Evolutionary conservation across 1,140 invertebrate genomes (phyloP).

Genomic region (Vollenhovia emeryi): DNA sequence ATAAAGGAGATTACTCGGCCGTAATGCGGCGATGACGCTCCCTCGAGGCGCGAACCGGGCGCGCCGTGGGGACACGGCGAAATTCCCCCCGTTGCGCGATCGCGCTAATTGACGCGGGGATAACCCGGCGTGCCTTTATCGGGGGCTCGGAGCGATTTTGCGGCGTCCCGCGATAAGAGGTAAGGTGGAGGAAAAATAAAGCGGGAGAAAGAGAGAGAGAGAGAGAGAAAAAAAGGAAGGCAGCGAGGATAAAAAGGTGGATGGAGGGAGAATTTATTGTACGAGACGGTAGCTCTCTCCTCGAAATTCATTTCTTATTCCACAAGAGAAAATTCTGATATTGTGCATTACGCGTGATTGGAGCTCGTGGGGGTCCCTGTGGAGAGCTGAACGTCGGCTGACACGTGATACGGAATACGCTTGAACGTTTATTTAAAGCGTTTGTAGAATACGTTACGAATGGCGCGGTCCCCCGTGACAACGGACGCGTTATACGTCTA

Average conservation of each 20-base stretch:
- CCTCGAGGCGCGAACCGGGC: conserved; percentile 39
- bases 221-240: neutral
- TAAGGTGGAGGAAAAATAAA: neutral
- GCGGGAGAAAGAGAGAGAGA: neutral
- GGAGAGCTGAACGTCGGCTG: neutral
- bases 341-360: neutral
- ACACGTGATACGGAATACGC: neutral
- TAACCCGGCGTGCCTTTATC: conserved; percentile 37
- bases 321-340: neutral
- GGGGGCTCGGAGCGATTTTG: conserved; percentile 17
- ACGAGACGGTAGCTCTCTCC: neutral
- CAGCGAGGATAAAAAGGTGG: neutral
- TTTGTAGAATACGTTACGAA: neutral
- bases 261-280: conserved; percentile 1
- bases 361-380: neutral
- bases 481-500: neutral
- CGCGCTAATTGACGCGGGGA: conserved; percentile 50
- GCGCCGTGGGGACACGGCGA: neutral
- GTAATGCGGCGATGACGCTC: conserved; percentile 39
- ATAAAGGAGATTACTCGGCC: conserved; percentile 53
- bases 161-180: conserved; percentile 18
- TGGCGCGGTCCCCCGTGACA: neutral
- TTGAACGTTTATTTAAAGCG: neutral
- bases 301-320: conserved; percentile 5
- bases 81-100: conserved; percentile 37